Evolutionary conservation across 1,140 invertebrate genomes (phyloP), one percentile per base, ranked within the genome.

Genomic region (Bombus difficillimus): DNA sequence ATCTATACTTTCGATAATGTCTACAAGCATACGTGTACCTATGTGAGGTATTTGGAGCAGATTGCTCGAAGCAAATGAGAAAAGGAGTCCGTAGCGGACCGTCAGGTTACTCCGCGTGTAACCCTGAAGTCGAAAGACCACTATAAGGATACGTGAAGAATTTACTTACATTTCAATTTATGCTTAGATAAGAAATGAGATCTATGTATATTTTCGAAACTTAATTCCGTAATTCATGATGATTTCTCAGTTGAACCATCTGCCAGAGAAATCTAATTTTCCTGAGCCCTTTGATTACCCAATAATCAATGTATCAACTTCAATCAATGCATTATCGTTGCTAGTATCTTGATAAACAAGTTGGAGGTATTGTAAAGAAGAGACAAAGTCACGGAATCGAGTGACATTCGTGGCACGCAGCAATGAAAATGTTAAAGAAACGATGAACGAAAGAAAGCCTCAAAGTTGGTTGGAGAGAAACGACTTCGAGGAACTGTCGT

Each of bases 401-500:
- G 10, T 3, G 34, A 37, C 34, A 9, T 12, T 68, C 68, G 68
- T 28, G 25, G 2, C 25, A 37, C 57, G 34, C 10, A 18, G 22
- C 59, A 22, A 76, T 66, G 73, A 75, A 77, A 83, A 41, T n/a
- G 37, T 84, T 71, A 22, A 64, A 43, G 6, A 10, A 64, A 39
- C 8, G 12, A 43, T 43, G 41, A 6, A 53, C 18, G 62, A 59
- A 37, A 22, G 43, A 25, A 37, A 68, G 47, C 18, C 0, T 5
- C n/a, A 3, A 28, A 28, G 37, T 18, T 62, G 37, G 74, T 57
- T 12, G 13, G n/a, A 37, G n/a, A 37, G 72, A 84, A 82, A 79
- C 68, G 77, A 87, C n/a, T 90, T 90, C 88, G 80, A 22, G 53
- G 82, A 90, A 90, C 68, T 86, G 71, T 59, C 43, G 53, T 83